Percentiles rank a stretch among this genome's conserved stretches.
These are phyloP conservation scores for Papilio polytes DNA, from an alignment of 1,140 invertebrate species.

Conservation along the genomic window DNA sequence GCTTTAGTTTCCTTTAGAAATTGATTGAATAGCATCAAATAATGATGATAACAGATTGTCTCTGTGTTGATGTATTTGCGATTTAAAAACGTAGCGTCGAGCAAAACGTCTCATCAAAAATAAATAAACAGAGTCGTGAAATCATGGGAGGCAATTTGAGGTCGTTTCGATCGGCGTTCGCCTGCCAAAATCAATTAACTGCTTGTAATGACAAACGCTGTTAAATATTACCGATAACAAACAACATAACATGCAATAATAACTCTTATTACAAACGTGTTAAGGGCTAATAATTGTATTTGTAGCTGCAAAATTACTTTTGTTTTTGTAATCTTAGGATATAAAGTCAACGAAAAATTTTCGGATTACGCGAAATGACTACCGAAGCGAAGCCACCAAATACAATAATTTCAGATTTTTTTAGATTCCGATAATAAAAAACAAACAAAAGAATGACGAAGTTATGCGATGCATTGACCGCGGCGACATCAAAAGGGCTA, in stretches of 20 bases:
- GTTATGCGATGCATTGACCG: slow-evolving; percentile 66
- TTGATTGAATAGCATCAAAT: neutral
- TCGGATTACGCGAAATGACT: slow-evolving; percentile 73
- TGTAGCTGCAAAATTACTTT: slow-evolving; percentile 39
- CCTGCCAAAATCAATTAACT: slow-evolving; percentile 74
- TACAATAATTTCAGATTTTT: slow-evolving; percentile 61
- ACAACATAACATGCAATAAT: slow-evolving; percentile 35
- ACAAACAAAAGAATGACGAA: slow-evolving; percentile 53
- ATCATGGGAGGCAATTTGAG: slow-evolving; percentile 56
- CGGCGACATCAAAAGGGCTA: slow-evolving; percentile 70
- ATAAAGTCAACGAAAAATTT: slow-evolving; percentile 49
- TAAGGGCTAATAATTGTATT: slow-evolving; percentile 33
- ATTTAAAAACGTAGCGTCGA: slow-evolving; percentile 43
- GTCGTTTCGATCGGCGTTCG: slow-evolving; percentile 59
- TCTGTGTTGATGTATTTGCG: slow-evolving; percentile 32
- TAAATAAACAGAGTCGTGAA: slow-evolving; percentile 52
- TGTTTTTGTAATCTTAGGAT: slow-evolving; percentile 56
- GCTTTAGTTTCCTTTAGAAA: neutral
- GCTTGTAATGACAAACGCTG: slow-evolving; percentile 57
- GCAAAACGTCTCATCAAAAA: slow-evolving; percentile 43
- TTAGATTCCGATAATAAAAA: slow-evolving; percentile 76
- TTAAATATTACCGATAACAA: slow-evolving; percentile 17
- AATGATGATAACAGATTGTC: neutral
- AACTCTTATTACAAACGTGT: neutral
- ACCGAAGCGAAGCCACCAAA: slow-evolving; percentile 58